Percentiles rank a stretch among this genome's conserved stretches.
These are phyloP conservation scores for Heteropelma amictum DNA, from an alignment of 2,888 invertebrate genomes.

Conservation along the genomic window DNA sequence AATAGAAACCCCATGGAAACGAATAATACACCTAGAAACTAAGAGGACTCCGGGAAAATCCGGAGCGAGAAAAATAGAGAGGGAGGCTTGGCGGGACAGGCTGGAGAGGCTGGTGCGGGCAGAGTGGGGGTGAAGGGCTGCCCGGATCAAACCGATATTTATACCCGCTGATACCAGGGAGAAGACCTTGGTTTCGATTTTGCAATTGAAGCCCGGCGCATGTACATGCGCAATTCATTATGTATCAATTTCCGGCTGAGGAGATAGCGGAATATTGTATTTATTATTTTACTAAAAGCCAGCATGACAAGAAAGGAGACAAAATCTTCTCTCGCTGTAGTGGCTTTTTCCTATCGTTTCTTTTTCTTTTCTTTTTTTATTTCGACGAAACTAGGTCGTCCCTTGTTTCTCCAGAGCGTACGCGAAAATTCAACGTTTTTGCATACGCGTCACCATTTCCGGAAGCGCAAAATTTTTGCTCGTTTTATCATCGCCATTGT, in stretches of 20 bases:
- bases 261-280: neutral
- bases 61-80: too few relatives aligned
- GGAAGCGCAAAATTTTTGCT: slow-evolving; percentile 10
- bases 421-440: neutral
- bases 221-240: neutral
- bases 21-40: too few relatives aligned
- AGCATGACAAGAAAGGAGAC: neutral
- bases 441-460: too few relatives aligned
- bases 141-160: too few relatives aligned
- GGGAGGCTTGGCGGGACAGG: too few relatives aligned
- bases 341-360: too few relatives aligned
- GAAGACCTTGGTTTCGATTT: slow-evolving; percentile 13
- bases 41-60: too few relatives aligned
- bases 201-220: neutral
- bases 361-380: neutral
- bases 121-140: too few relatives aligned
- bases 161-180: neutral
- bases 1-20: too few relatives aligned
- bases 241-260: slow-evolving; percentile 19
- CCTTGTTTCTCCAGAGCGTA: neutral
- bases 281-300: slow-evolving; percentile 35
- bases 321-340: neutral
- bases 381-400: slow-evolving; percentile 7
- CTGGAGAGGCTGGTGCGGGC: too few relatives aligned
- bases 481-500: neutral